Base-by-base conservation (phyloP, 1,140 invertebrate genomes). In the Riptortus pedestris region DNA sequence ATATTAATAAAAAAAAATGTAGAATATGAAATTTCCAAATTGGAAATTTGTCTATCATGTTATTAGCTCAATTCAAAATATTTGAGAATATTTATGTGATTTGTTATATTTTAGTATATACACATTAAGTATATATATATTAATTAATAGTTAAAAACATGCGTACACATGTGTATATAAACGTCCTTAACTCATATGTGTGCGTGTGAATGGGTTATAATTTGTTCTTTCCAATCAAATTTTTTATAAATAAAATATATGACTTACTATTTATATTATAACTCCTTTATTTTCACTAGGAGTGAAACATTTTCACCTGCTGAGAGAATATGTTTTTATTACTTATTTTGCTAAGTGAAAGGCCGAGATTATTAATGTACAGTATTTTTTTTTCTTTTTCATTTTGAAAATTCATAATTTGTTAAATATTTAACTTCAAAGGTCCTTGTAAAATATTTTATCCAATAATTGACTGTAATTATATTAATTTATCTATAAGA, bases 71-170 rank as follows among this genome's bases (percentile, higher is more conserved):
- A 55, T 55, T 55, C 51, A 55, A 7, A 47, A 24, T 55, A 55
- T 55, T 55, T 55, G 24, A 55, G 24, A 55, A 55, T 55, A 55
- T 55, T 55, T 55, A 55, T 55, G 51, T 55, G 22, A 55, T 55
- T 55, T 55, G 51, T 55, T 55, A 55, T 24, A 26, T 55, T 24
- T 55, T 24, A 55, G 7, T 55, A 55, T 55, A 55, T 26, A 55
- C 26, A 55, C 16, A 26, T 24, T 9, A 24, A 16, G 18, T 11
- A 16, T 16, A 18, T 16, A 4, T 16, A 4, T 48, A 4, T 48
- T 4, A 11, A 18, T 48, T 11, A 11, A 48, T 11, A 48, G 4
- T 16, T 48, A 48, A 16, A 48, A 11, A 38, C 16, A 38, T 38
- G 16, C 16, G 16, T 48, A 48, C 18, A 48, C 18, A 48, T 18